These are phyloP conservation scores for Leptodactylus fuscus DNA, from an alignment of 2,113 vertebrate species.

Conservation along the genomic window DNA sequence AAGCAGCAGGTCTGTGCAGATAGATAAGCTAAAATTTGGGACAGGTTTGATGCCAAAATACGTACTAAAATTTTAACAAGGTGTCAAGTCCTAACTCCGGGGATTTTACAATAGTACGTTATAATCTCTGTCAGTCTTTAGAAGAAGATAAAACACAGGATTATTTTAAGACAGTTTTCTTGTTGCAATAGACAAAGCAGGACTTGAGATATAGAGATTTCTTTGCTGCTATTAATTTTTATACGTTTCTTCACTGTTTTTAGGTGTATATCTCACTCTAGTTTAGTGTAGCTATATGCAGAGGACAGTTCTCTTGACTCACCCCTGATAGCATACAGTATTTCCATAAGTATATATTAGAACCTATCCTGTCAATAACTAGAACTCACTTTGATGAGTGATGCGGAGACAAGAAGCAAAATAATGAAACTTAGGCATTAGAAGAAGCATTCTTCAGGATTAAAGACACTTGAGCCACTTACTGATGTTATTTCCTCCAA, in stretches of 20 bases:
- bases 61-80: background rate
- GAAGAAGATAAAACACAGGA: slow-evolving; percentile 1
- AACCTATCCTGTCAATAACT: no score
- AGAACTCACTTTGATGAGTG: no score
- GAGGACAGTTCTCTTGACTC: no score
- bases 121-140: background rate
- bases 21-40: slow-evolving; percentile 1
- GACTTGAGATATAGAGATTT: background rate
- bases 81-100: background rate
- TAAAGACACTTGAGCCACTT: no score
- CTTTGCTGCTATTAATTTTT: background rate
- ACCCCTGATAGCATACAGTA: no score
- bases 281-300: background rate
- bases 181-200: background rate
- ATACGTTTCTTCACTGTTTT: background rate
- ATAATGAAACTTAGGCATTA: no score
- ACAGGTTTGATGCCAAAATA: background rate
- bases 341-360: no score
- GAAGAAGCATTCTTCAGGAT: no score
- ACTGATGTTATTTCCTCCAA: no score
- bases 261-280: background rate
- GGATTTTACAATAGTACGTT: background rate
- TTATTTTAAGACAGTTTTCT: background rate
- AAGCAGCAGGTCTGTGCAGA: background rate
- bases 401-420: no score